Percentiles rank a stretch among this genome's conserved stretches.
Conservation (phyloP, 1,140 invertebrate genomes). For the Coboldia fuscipes region DNA sequence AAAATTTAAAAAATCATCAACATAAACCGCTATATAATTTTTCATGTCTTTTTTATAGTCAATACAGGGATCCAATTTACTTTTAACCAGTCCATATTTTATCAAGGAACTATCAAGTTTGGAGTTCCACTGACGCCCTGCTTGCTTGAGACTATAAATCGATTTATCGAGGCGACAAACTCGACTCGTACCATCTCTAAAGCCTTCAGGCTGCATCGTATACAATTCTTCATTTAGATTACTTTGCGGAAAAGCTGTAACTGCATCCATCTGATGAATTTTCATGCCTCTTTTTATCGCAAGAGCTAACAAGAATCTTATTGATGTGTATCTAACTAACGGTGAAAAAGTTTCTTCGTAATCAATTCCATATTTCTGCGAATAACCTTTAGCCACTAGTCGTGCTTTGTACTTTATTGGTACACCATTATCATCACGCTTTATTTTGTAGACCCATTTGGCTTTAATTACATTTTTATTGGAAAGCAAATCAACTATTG, state of each 20-base stretch:
- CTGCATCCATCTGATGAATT: conserved; percentile 10
- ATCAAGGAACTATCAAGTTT: conserved; percentile 7
- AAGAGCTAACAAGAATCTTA: conserved; percentile 8
- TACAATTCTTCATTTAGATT: conserved; percentile 4
- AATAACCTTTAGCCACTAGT: conserved; percentile 9
- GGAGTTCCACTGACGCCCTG: conserved; percentile 10
- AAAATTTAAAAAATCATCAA: conserved; percentile 12
- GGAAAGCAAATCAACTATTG: conserved; percentile 6
- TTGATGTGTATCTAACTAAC: conserved; percentile 5
- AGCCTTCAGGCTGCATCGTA: conserved; percentile 12
- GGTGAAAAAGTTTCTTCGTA: conserved; percentile 8
- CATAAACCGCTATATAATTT: conserved; percentile 10
- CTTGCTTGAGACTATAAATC: conserved; percentile 1
- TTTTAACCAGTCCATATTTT: conserved; percentile 3
- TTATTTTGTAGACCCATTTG: conserved; percentile 9
- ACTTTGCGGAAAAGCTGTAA: conserved; percentile 12
- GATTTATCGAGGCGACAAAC: conserved; percentile 2
- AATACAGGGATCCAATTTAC: conserved; percentile 9
- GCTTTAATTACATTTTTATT: conserved; percentile 6
- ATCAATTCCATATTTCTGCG: conserved; percentile 7
- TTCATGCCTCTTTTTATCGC: conserved; percentile 8
- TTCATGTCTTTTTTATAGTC: conserved; percentile 6
- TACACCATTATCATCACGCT: background rate
- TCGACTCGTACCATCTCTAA: background rate
- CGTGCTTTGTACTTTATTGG: conserved; percentile 4